Percentiles rank a stretch among this genome's conserved stretches.
Evolutionary conservation across 2,113 vertebrate genomes (phyloP).

Genomic region (Nicator chloris): DNA sequence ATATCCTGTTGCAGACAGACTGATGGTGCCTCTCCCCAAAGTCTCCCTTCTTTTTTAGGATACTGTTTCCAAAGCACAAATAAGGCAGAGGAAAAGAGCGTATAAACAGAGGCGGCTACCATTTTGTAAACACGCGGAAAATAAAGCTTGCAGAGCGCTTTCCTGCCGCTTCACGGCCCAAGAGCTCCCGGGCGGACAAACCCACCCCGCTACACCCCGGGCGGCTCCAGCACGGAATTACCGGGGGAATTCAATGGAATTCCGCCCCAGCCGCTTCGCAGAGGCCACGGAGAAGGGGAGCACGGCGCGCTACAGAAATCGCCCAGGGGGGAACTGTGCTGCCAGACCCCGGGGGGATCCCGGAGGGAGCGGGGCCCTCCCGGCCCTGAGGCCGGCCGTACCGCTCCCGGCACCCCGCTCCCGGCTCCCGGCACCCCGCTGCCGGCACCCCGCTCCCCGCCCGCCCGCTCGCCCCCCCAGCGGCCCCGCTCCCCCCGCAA

Average conservation of each 20-base stretch:
- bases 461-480: background rate
- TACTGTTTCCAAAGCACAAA: background rate
- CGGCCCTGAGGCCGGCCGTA: background rate
- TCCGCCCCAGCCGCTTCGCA: rapidly evolving
- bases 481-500: background rate
- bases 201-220: rapidly evolving
- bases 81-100: background rate
- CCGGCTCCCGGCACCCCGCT: no score
- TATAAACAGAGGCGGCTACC: background rate
- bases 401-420: no score
- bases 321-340: rapidly evolving
- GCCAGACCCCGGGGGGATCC: background rate
- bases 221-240: rapidly evolving
- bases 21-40: background rate
- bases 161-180: background rate
- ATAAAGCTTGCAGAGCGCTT: background rate
- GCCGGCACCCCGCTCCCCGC: background rate
- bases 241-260: background rate
- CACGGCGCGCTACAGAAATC: rapidly evolving
- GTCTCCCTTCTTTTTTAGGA: background rate
- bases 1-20: background rate
- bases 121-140: background rate
- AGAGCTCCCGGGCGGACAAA: background rate
- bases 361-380: background rate
- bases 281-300: background rate